Evolutionary conservation across 1,140 invertebrate genomes (phyloP).

Genomic region (Zaprionus taronus): DNA sequence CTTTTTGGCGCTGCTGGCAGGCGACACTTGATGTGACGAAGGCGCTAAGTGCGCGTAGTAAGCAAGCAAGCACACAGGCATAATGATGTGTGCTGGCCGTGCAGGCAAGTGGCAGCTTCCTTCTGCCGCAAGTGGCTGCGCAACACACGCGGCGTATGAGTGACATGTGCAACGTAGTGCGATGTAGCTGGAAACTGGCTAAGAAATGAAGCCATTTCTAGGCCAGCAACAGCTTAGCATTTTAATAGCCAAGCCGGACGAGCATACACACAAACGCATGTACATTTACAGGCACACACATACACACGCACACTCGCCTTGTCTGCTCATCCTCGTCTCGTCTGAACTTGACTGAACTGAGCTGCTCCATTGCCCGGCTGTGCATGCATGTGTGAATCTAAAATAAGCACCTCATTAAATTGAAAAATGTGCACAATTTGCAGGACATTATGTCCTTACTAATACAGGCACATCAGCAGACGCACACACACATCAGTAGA

Average conservation of each 20-base stretch:
- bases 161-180: conserved; percentile 38
- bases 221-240: conserved; percentile 72
- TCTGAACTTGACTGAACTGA: neutral
- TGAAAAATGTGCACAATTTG: conserved; percentile 82
- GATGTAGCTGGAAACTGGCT: conserved; percentile 6
- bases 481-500: neutral
- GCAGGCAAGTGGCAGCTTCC: conserved; percentile 19
- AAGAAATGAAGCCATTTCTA: conserved; percentile 69
- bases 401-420: conserved; percentile 84
- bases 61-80: conserved; percentile 29
- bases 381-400: conserved; percentile 72
- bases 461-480: conserved; percentile 53
- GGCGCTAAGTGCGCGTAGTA: conserved; percentile 17
- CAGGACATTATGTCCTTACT: conserved; percentile 75
- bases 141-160: conserved; percentile 64
- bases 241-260: conserved; percentile 63
- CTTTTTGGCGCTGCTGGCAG: conserved; percentile 22
- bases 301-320: conserved; percentile 20
- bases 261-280: neutral
- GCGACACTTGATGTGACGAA: conserved; percentile 61
- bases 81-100: conserved; percentile 67
- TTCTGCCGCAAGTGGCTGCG: conserved; percentile 23
- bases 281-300: conserved; percentile 1
- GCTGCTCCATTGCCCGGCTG: conserved; percentile 20
- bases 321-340: conserved; percentile 30